Evolutionary conservation across 2,113 vertebrate species (phyloP).

Genomic region (Eurypyga helias): DNA sequence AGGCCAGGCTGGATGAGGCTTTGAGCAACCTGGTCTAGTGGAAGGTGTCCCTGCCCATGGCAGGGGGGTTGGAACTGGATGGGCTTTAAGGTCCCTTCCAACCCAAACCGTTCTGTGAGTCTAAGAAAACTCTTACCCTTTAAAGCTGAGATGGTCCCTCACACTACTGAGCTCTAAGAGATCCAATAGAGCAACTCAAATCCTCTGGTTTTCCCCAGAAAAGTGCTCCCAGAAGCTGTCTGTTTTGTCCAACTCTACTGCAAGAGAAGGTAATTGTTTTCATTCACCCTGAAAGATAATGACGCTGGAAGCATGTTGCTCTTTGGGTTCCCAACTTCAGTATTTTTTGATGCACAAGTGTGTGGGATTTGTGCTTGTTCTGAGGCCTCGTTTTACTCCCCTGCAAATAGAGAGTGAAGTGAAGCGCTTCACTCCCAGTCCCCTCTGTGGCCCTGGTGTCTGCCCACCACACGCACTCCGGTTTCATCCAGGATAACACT

Average conservation of each 20-base stretch:
- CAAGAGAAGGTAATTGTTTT: neutral
- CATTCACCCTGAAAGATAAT: neutral
- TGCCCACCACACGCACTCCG: neutral
- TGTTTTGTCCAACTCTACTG: neutral
- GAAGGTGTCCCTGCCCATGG: too few relatives aligned
- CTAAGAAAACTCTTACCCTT: neutral
- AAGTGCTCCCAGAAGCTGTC: neutral
- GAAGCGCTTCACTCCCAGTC: neutral
- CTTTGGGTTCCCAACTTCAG: neutral
- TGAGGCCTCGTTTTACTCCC: neutral
- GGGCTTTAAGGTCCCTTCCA: too few relatives aligned
- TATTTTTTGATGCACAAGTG: neutral
- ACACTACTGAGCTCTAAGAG: neutral
- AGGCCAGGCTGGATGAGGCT: too few relatives aligned
- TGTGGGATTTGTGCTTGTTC: neutral
- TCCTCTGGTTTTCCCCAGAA: neutral
- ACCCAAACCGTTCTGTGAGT: too few relatives aligned
- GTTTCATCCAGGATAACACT: neutral
- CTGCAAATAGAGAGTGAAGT: neutral
- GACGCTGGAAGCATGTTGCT: neutral
- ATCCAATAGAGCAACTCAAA: neutral
- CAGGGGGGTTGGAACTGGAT: too few relatives aligned
- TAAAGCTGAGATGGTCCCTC: neutral
- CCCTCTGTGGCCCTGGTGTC: neutral
- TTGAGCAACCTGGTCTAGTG: too few relatives aligned